Evolutionary conservation across 2,888 invertebrate genomes (phyloP).

Genomic region (Heterodera filipjevi): DNA sequence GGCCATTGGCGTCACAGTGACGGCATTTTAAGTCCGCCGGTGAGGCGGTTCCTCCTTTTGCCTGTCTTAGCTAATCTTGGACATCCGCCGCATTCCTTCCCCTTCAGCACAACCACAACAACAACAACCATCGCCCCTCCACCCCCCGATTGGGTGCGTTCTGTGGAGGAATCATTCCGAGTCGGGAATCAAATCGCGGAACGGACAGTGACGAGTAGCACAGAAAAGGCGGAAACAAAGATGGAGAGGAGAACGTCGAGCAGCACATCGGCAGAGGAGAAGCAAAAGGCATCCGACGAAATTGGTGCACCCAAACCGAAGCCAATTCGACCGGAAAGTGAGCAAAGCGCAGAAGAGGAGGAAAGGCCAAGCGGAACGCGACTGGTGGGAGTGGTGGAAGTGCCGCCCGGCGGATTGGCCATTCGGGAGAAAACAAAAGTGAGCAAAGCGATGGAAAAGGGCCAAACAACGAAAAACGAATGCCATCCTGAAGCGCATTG

Average conservation of each 20-base stretch:
- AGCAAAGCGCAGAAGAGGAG: constrained; percentile 1
- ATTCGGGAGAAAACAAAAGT: constrained; percentile 25
- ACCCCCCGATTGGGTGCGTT: constrained; percentile 35
- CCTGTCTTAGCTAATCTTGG: too few relatives aligned
- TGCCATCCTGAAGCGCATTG: too few relatives aligned
- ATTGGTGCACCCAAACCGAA: background rate
- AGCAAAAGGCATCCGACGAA: background rate
- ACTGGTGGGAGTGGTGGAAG: constrained; percentile 17
- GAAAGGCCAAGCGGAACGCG: background rate
- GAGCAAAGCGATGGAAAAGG: background rate
- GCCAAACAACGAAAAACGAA: too few relatives aligned
- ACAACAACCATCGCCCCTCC: constrained; percentile 35
- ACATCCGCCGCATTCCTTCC: too few relatives aligned
- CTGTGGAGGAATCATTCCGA: constrained; percentile 25
- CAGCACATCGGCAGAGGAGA: background rate
- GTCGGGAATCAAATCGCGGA: constrained; percentile 3
- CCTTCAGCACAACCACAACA: constrained; percentile 27
- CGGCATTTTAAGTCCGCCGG: too few relatives aligned
- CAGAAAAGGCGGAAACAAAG: background rate
- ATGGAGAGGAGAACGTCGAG: background rate
- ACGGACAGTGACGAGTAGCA: constrained; percentile 1
- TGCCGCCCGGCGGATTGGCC: constrained; percentile 19
- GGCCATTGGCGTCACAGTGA: too few relatives aligned
- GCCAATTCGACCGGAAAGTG: background rate
- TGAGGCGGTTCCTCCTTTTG: too few relatives aligned